Percentiles rank a stretch among this genome's conserved stretches.
phyloP scores from a whole-genome alignment of 2,888 invertebrate genomes.

The Drosophila eohydei region DNA sequence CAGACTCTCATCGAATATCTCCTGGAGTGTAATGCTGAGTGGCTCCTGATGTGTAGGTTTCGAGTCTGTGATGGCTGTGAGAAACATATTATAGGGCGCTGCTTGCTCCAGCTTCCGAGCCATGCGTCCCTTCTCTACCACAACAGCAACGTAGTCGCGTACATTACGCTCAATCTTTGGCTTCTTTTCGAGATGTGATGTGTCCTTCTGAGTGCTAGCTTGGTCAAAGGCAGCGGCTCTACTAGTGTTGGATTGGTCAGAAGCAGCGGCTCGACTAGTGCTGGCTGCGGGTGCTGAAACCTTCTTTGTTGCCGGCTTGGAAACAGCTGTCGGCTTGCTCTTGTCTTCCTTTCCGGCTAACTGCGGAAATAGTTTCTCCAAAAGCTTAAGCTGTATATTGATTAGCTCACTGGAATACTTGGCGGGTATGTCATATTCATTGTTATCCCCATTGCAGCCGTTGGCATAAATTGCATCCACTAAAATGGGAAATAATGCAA shows the following conservation, averaged over 20 bases:
- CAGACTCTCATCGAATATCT: conserved; percentile 91
- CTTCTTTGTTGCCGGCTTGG: conserved; percentile 9
- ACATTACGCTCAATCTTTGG: conserved; percentile 82
- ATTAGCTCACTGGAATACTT: conserved; percentile 86
- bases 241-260: conserved; percentile 12
- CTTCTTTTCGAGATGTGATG: conserved; percentile 81
- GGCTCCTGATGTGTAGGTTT: conserved; percentile 88
- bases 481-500: conserved; percentile 74
- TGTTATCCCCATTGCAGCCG: conserved; percentile 77
- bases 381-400: conserved; percentile 87
- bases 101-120: conserved; percentile 88
- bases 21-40: conserved; percentile 90
- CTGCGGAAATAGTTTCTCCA: conserved; percentile 83
- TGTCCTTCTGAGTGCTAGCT: conserved; percentile 30
- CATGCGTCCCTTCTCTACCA: conserved; percentile 88
- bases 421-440: conserved; percentile 86
- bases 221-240: neutral
- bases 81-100: conserved; percentile 91
- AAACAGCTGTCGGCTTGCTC: conserved; percentile 8
- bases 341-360: neutral
- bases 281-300: conserved; percentile 21
- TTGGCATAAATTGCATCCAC: conserved; percentile 88
- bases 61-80: conserved; percentile 89
- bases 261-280: conserved; percentile 26
- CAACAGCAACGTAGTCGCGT: conserved; percentile 86